A percentile compares a stretch with the other conserved stretches of the same genome.
phyloP scores from a whole-genome alignment of 2,888 invertebrate genomes.

The Polyommatus icarus region DNA sequence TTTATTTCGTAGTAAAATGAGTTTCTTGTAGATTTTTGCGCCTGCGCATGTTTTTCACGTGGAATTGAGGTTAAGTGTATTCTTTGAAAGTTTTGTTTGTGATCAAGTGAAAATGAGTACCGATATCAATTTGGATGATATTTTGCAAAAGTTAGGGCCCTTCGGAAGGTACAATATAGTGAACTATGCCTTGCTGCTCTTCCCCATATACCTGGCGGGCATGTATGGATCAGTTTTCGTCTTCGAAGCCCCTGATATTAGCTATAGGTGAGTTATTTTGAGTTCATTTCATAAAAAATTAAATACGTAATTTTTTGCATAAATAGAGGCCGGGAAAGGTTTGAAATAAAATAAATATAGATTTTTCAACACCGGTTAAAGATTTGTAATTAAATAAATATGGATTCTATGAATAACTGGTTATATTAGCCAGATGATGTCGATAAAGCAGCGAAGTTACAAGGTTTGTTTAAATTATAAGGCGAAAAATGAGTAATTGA shows the following conservation, averaged over 20 bases:
- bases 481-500: too few species aligned
- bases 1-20: background rate
- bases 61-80: background rate
- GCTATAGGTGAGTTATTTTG: slow-evolving; percentile 58
- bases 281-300: background rate
- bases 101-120: slow-evolving; percentile 52
- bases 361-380: too few species aligned
- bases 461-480: too few species aligned
- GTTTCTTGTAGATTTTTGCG: background rate
- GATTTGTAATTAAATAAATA: too few species aligned
- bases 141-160: slow-evolving; percentile 62
- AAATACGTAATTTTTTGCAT: too few species aligned
- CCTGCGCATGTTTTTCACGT: background rate
- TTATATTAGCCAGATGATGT: too few species aligned
- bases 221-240: slow-evolving; percentile 69
- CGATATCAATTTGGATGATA: slow-evolving; percentile 58
- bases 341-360: too few species aligned
- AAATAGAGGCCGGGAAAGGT: too few species aligned
- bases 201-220: slow-evolving; percentile 71
- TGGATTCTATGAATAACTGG: too few species aligned
- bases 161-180: slow-evolving; percentile 69
- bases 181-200: slow-evolving; percentile 66
- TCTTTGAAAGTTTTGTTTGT: background rate
- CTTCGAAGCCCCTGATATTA: slow-evolving; percentile 67
- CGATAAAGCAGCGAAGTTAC: too few species aligned